Conservation (phyloP, 2,888 invertebrate genomes). For the Cataglyphis albicans region DNA sequence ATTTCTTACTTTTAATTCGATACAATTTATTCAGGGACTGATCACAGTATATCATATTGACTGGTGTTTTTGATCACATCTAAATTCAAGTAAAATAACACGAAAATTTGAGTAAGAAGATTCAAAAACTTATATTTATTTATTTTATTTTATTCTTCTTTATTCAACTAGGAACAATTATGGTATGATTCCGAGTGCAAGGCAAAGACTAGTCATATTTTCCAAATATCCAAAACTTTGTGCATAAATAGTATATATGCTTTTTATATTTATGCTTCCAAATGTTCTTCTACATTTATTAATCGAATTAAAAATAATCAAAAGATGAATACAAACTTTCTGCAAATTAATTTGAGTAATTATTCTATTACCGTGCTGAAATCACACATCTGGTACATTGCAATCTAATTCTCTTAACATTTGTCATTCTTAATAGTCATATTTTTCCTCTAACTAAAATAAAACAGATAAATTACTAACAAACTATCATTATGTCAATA, state of each 20-base stretch:
- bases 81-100: constrained; percentile 40
- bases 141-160: constrained; percentile 58
- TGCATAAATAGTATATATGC: constrained; percentile 39
- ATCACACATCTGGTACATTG: not conserved
- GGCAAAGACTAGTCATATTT: constrained; percentile 60
- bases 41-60: constrained; percentile 73
- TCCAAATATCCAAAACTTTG: constrained; percentile 49
- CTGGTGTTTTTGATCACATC: constrained; percentile 75
- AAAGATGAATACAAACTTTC: not conserved
- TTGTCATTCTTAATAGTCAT: constrained; percentile 20
- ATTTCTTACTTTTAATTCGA: constrained; percentile 46
- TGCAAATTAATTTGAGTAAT: not conserved
- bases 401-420: constrained; percentile 14
- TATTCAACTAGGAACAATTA: constrained; percentile 60
- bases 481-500: not conserved
- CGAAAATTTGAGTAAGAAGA: constrained; percentile 27
- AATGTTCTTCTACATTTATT: constrained; percentile 10
- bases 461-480: constrained; percentile 21
- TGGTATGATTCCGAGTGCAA: constrained; percentile 71
- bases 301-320: constrained; percentile 5
- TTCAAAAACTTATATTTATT: constrained; percentile 59
- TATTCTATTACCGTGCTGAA: not conserved
- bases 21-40: constrained; percentile 62
- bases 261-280: not conserved
- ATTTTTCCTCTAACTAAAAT: not conserved